Conservation (phyloP, 2,888 invertebrate species). For the Myopa testacea region DNA sequence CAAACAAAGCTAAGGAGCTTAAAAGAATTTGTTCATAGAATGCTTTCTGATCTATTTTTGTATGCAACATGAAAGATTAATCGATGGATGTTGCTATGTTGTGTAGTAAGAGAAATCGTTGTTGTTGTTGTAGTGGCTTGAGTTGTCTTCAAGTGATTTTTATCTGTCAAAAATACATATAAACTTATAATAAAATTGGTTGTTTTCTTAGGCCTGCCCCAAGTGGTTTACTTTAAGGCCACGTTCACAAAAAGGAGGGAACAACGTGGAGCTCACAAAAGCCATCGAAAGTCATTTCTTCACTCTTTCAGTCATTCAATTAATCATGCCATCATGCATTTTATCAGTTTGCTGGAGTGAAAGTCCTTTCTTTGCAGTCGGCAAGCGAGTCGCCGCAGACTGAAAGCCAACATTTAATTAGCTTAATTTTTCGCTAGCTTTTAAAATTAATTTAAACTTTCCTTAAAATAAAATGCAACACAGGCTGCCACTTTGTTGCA, state of each 20-base stretch:
- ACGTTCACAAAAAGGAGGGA: no score
- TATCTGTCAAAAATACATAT: no score
- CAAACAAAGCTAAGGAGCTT: background rate
- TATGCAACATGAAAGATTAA: no score
- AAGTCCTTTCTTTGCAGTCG: slow-evolving; percentile 16
- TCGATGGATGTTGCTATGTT: no score
- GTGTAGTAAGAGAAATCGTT: no score
- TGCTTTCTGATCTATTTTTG: slow-evolving; percentile 1
- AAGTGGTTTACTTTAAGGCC: no score
- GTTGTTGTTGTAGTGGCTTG: background rate
- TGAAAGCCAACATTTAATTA: slow-evolving; percentile 1
- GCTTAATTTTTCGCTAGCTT: slow-evolving; percentile 7
- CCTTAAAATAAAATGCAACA: background rate
- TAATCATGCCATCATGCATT: background rate
- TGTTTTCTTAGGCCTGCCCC: no score
- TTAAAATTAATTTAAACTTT: slow-evolving; percentile 25
- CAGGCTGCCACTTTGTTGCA: background rate
- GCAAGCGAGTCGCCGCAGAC: background rate
- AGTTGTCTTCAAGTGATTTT: background rate
- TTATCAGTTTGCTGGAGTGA: slow-evolving; percentile 4
- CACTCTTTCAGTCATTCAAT: background rate
- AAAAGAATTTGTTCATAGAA: background rate
- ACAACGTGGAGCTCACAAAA: no score
- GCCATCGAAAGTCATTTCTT: no score
- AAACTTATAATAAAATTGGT: no score